Evolutionary conservation across 1,140 invertebrate genomes (phyloP).

Genomic region (Cyphomyrmex costatus): DNA sequence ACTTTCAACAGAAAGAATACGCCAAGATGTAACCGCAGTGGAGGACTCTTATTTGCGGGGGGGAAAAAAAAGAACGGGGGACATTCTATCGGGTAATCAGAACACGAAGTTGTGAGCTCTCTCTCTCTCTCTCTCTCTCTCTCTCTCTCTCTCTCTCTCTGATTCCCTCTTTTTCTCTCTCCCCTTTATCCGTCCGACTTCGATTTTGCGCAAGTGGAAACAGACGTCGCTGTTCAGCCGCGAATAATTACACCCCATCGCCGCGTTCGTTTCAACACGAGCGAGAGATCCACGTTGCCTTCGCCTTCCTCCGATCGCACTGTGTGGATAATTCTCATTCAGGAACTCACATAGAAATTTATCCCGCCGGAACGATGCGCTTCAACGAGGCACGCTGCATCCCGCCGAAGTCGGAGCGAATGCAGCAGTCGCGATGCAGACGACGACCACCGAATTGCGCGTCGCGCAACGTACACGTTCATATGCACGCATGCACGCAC

Average conservation of each 20-base stretch:
- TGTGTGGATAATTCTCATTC: slow-evolving; percentile 38
- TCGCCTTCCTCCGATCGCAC: not conserved
- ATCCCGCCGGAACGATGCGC: slow-evolving; percentile 36
- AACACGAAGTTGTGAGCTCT: not conserved
- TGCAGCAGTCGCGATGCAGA: not conserved
- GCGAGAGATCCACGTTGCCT: not conserved
- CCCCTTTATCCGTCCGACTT: not conserved
- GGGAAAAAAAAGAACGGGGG: not conserved
- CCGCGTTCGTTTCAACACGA: not conserved
- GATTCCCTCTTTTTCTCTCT: too few relatives aligned
- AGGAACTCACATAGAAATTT: slow-evolving; percentile 44
- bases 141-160: not conserved
- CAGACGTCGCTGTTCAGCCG: not conserved
- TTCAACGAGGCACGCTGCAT: slow-evolving; percentile 24
- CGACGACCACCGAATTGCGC: slow-evolving; percentile 15
- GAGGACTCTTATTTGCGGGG: not conserved
- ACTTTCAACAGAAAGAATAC: not conserved
- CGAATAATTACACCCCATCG: slow-evolving; percentile 4
- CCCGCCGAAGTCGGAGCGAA: not conserved
- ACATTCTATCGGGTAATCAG: not conserved
- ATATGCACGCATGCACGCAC: not conserved
- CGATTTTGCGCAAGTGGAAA: slow-evolving; percentile 11
- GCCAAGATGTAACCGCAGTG: not conserved
- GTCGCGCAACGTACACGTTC: not conserved
- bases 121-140: not conserved